Percentiles rank a stretch among this genome's conserved stretches.
Evolutionary conservation across 2,113 vertebrate genomes (phyloP).

Genomic region (Misgurnus anguillicaudatus): DNA sequence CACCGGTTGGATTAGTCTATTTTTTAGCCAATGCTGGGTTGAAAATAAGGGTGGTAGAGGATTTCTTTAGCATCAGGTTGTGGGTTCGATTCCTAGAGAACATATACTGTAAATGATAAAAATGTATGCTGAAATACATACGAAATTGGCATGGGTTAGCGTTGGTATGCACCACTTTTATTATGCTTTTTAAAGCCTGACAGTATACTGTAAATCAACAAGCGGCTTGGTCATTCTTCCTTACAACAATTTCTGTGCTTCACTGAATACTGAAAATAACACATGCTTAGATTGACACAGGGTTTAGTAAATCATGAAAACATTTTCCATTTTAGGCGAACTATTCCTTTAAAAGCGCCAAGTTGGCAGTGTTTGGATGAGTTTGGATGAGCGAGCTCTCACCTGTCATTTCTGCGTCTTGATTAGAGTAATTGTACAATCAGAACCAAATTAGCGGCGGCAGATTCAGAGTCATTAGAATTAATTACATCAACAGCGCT

Average conservation of each 20-base stretch:
- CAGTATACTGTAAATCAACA: background rate
- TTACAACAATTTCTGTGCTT: background rate
- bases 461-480: slow-evolving; percentile 48
- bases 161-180: too few relatives aligned
- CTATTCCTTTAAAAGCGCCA: background rate
- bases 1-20: too few relatives aligned
- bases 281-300: background rate
- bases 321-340: background rate
- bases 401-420: slow-evolving; percentile 39
- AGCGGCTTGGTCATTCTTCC: background rate
- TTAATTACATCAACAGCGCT: slow-evolving; percentile 46
- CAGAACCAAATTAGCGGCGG: slow-evolving; percentile 46
- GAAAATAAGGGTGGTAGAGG: too few relatives aligned
- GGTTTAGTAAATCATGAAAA: background rate
- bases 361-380: background rate
- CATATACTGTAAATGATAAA: too few relatives aligned
- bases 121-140: too few relatives aligned
- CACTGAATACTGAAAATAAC: background rate
- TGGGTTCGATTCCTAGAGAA: too few relatives aligned
- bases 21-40: too few relatives aligned
- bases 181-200: too few relatives aligned
- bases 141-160: too few relatives aligned
- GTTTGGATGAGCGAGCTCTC: slow-evolving; percentile 43
- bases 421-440: slow-evolving; percentile 55
- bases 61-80: too few relatives aligned